phyloP scores from a whole-genome alignment of 2,888 invertebrate genomes.

The Meiosimyza platycephala region DNA sequence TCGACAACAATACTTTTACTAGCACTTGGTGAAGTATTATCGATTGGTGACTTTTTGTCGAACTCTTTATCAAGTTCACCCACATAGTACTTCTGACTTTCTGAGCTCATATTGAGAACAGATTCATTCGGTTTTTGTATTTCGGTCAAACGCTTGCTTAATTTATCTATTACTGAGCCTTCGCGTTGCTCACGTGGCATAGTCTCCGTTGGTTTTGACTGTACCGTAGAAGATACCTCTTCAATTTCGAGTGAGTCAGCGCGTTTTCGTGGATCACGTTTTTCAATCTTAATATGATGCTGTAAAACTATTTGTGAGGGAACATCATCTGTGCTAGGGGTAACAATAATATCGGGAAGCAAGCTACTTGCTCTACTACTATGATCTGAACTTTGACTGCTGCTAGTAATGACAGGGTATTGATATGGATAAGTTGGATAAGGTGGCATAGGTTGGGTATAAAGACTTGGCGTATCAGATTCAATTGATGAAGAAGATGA shows the following conservation, averaged over 20 bases:
- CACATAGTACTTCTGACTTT: conserved; percentile 54
- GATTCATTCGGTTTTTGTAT: conserved; percentile 54
- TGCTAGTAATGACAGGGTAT: conserved; percentile 51
- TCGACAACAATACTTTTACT: conserved; percentile 28
- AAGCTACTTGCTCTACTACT: conserved; percentile 58
- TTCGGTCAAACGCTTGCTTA: conserved; percentile 58
- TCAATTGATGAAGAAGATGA: conserved; percentile 43
- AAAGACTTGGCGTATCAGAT: conserved; percentile 51
- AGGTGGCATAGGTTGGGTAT: conserved; percentile 24
- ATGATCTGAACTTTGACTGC: conserved; percentile 52
- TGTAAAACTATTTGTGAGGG: conserved; percentile 55
- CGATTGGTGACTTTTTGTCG: conserved; percentile 55
- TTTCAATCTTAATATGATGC: conserved; percentile 55
- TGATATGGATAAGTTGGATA: conserved; percentile 49
- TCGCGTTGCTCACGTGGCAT: conserved; percentile 48
- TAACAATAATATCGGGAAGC: conserved; percentile 64
- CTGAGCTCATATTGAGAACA: conserved; percentile 54
- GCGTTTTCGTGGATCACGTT: conserved; percentile 50
- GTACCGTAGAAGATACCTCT: conserved; percentile 44
- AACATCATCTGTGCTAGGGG: conserved; percentile 61
- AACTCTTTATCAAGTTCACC: conserved; percentile 58
- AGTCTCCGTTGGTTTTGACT: conserved; percentile 29
- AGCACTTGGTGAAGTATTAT: conserved; percentile 53
- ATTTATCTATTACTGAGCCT: conserved; percentile 57
- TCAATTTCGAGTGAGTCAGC: conserved; percentile 55